Conservation (phyloP, 2,888 invertebrate genomes). For the Phengaris alcon region DNA sequence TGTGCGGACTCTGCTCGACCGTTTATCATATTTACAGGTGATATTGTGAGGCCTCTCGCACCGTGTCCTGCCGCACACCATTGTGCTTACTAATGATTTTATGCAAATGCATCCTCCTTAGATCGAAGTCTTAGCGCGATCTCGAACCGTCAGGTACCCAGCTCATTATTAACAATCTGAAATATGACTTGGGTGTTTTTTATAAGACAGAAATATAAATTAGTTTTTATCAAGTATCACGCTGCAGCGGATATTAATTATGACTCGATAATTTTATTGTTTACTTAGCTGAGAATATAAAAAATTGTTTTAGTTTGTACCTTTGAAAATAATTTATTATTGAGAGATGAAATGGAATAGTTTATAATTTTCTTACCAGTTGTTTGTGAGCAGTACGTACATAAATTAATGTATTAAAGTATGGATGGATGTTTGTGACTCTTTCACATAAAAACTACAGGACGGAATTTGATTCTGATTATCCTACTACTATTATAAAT, state of each 20-base stretch:
- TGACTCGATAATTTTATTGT: conserved; percentile 27
- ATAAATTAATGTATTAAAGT: too few relatives aligned
- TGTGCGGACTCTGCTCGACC: conserved; percentile 35
- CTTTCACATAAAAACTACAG: too few relatives aligned
- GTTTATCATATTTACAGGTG: conserved; percentile 57
- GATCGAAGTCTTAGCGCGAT: conserved; percentile 80
- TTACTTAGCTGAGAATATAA: not conserved
- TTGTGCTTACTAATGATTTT: conserved; percentile 80
- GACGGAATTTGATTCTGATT: too few relatives aligned
- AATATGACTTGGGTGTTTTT: conserved; percentile 73
- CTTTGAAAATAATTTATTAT: not conserved
- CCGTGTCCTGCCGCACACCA: conserved; percentile 76
- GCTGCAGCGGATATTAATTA: conserved; percentile 27
- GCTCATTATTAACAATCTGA: conserved; percentile 78
- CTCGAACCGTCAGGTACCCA: conserved; percentile 77
- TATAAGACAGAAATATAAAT: conserved; percentile 63
- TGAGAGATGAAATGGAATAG: not conserved
- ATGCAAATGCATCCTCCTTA: conserved; percentile 79
- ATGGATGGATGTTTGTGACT: too few relatives aligned
- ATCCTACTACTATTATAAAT: too few relatives aligned
- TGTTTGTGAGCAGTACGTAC: not conserved
- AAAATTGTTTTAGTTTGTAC: not conserved
- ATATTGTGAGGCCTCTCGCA: conserved; percentile 68
- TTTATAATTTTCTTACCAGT: not conserved
- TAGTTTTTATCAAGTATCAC: conserved; percentile 57